Base-by-base conservation (phyloP, 2,113 vertebrate genomes). In the Eidolon helvum region DNA sequence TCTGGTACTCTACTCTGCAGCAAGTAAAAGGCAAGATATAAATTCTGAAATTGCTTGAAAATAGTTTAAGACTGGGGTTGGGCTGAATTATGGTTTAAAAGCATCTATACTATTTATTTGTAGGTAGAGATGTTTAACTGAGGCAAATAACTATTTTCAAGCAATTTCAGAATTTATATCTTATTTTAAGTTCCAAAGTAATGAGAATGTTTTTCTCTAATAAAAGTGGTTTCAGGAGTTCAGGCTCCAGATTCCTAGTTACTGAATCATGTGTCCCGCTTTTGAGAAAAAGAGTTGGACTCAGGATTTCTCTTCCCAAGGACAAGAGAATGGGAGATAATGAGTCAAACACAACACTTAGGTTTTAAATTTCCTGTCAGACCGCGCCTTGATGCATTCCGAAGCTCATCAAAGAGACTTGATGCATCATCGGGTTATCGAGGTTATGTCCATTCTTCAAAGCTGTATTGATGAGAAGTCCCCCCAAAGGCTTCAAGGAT, bases 131-230 rank as follows among this genome's bases (percentile, higher is more conserved):
- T 50, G 88, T 55, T 88, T 92, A 87, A 94, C 28, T 48, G 28
- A 63, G 21, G 10, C 48, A 35, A 3, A 91, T 24, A 94, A 84
- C 65, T 84, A 66, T 74, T 9, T 68, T 87, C n/a, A 71, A 66
- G 55, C 38, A 84, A 90, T 71, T 50, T 90, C 75, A 94, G 59
- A 84, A 90, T 80, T 53, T 83, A 93, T 59, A 38, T 50, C 53
- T 72, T 72, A n/a, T n/a, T n/a, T n/a, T 66, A 80, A 83, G 26
- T 86, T 97, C 6, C 33, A 84, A 74, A 90, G 66, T 84, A 79
- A 48, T 66, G n/a, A 80, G 74, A 86, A 59, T 72, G 21, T 68
- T 92, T 88, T 96, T 90, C 59, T 71, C 26, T 92, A 80, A 91
- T 69, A 63, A 82, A 91, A 93, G 30, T 79, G 11, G 66, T 69